Evolutionary conservation across 2,797 vertebrate genomes (phyloP).

Genomic region (Lophius americanus): DNA sequence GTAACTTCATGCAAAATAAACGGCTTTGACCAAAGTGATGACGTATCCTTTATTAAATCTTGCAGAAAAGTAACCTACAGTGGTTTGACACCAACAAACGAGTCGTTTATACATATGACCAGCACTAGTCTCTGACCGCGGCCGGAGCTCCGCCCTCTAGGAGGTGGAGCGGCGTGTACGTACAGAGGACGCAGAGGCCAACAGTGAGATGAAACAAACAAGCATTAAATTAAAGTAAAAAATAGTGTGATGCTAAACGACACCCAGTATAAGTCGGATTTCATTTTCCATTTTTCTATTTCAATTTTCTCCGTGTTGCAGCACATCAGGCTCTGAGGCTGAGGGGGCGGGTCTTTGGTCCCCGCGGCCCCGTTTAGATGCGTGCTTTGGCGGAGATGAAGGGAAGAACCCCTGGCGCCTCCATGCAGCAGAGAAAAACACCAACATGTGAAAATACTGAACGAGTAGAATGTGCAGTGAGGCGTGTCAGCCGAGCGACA

Average conservation of each 20-base stretch:
- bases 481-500: slow-evolving; percentile 15
- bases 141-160: slow-evolving; percentile 44
- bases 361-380: slow-evolving; percentile 4
- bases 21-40: background rate
- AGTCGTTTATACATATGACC: slow-evolving; percentile 62
- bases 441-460: slow-evolving; percentile 12
- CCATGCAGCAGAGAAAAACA: slow-evolving; percentile 33
- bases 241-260: slow-evolving; percentile 19
- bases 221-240: slow-evolving; percentile 56
- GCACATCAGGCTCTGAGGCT: slow-evolving; percentile 12
- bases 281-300: slow-evolving; percentile 1
- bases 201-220: slow-evolving; percentile 54
- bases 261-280: slow-evolving; percentile 23
- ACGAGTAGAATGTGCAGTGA: slow-evolving; percentile 47
- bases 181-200: slow-evolving; percentile 50
- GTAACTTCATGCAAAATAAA: background rate
- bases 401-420: background rate
- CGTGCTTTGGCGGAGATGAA: slow-evolving; percentile 30
- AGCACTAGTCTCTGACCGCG: slow-evolving; percentile 40
- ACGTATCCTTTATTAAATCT: slow-evolving; percentile 71
- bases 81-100: slow-evolving; percentile 58
- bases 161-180: slow-evolving; percentile 43
- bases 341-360: slow-evolving; percentile 4
- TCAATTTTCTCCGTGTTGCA: background rate
- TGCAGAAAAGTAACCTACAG: slow-evolving; percentile 52